phyloP scores from a whole-genome alignment of 2,888 invertebrate species.

The Idaea biselata region DNA sequence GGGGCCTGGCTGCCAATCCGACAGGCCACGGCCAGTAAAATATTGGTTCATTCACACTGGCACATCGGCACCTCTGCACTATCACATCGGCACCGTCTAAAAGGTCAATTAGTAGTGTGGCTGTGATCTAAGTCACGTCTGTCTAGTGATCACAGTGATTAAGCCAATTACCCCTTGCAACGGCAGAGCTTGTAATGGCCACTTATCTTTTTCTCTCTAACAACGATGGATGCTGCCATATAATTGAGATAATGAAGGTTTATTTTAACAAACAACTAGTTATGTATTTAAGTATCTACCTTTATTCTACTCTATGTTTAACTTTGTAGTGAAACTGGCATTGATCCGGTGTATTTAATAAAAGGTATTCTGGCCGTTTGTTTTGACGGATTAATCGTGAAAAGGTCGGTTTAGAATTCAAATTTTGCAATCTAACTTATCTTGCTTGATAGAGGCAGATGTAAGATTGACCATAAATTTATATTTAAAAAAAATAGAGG shows the following conservation, averaged over 20 bases:
- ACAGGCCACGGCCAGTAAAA: no score
- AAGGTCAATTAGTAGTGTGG: neutral
- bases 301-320: neutral
- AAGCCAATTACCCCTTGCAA: slow-evolving; percentile 18
- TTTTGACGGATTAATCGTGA: neutral
- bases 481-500: no score
- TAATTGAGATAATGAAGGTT: slow-evolving; percentile 15
- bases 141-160: slow-evolving; percentile 16
- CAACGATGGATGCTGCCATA: slow-evolving; percentile 12
- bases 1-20: no score
- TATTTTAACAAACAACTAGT: slow-evolving; percentile 1
- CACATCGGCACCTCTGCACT: no score
- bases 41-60: no score
- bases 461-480: no score
- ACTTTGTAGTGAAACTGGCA: neutral
- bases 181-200: slow-evolving; percentile 7
- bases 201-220: slow-evolving; percentile 13
- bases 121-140: slow-evolving; percentile 19
- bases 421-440: no score
- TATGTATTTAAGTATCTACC: neutral
- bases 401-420: no score
- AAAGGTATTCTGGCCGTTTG: neutral
- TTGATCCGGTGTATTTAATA: neutral
- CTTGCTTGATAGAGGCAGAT: no score
- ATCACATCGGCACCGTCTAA: no score